Base-by-base conservation (phyloP, 2,113 vertebrate species). In the Aythya baeri region DNA sequence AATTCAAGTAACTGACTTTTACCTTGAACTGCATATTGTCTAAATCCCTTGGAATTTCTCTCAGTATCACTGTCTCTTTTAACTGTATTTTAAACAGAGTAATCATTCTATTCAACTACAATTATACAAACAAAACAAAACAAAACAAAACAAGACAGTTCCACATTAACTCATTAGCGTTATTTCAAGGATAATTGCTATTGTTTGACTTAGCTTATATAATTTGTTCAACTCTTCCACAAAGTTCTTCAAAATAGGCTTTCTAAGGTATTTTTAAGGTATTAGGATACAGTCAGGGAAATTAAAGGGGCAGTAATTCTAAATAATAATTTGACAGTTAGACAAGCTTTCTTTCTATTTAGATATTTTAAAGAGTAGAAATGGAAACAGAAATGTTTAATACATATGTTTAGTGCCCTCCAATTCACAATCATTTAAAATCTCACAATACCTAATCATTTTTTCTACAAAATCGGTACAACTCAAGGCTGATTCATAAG, bases 11-110 rank as follows among this genome's bases (percentile, higher is more conserved):
- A 41, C 75, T 44, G 43, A 92, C 81, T 95, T 95, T 86, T 57
- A 94, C 67, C 67, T 91, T 85, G 58, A 66, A 73, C 62, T 41
- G 67, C 31, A 29, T 66, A 54, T 36, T 85, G 54, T 82, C 54
- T 58, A 93, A 95, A 87, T 89, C 78, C 87, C 55, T 85, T 86
- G 82, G 93, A 96, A 91, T 91, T 91, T 91, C 66, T 88, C 66
- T 86, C 83, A 82, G 66, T 23, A 85, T 87, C 84, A 58, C 50
- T 82, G 26, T 86, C 58, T 82, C 17, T 87, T 89, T 85, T 59
- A 61, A n/a, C 25, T 44, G 31, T 23, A 20, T n/a, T 44, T 44
- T 71, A 55, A 94, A 91, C 41, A 73, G 31, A 6, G 4, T 38
- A 76, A 83, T 41, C 8, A 46, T 93, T 93, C 59, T 88, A 52